Conservation (phyloP, 1,140 invertebrate species). For the Drosophila trapezifrons region DNA sequence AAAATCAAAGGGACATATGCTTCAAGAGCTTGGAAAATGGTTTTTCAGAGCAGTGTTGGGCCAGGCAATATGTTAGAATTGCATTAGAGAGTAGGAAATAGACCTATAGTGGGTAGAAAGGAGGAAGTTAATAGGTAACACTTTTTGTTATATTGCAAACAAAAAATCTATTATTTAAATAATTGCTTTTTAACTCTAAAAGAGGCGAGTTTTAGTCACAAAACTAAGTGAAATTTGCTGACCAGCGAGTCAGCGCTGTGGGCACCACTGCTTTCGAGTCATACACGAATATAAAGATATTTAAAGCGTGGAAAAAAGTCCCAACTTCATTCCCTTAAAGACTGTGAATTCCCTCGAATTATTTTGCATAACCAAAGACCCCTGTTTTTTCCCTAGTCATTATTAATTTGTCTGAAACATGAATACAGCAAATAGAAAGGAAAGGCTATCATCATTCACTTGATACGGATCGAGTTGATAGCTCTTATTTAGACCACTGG, state of each 20-base stretch:
- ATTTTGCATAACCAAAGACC: not conserved
- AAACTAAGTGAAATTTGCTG: too few relatives aligned
- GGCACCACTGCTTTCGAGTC: too few relatives aligned
- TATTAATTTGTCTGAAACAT: constrained; percentile 37
- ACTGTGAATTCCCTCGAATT: not conserved
- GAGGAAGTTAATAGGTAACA: too few relatives aligned
- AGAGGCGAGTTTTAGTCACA: too few relatives aligned
- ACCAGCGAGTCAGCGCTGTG: too few relatives aligned
- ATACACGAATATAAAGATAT: too few relatives aligned
- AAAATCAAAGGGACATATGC: not conserved
- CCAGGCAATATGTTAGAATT: too few relatives aligned
- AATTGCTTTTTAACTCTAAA: too few relatives aligned
- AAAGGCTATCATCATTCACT: constrained; percentile 28
- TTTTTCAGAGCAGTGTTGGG: not conserved
- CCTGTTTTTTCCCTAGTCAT: not conserved
- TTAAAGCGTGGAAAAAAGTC: not conserved
- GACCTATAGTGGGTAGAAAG: too few relatives aligned
- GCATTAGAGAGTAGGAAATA: too few relatives aligned
- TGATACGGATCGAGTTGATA: constrained; percentile 26
- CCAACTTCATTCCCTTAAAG: not conserved
- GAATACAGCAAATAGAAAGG: constrained; percentile 18
- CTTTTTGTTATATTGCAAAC: too few relatives aligned
- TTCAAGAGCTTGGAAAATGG: not conserved
- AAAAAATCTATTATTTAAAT: too few relatives aligned
- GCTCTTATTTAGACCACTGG: constrained; percentile 18